These are phyloP conservation scores for Halictus ligatus DNA, from an alignment of 2,888 invertebrate species.

Conservation along the genomic window DNA sequence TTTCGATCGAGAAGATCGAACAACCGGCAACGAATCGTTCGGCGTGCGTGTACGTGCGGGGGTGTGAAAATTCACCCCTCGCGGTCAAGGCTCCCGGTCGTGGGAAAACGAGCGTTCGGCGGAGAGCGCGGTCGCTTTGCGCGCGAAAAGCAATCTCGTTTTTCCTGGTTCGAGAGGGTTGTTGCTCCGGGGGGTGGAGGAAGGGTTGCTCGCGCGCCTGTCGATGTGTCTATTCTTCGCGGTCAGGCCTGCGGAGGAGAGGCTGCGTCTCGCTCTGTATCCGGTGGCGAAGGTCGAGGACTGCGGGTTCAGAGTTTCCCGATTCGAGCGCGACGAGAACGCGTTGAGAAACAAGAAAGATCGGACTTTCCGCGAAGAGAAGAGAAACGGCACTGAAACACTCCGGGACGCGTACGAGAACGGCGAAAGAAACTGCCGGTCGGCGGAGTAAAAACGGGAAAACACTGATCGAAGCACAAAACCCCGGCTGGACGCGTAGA, in stretches of 20 bases:
- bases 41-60: too few species aligned
- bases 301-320: neutral
- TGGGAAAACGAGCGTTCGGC: neutral
- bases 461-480: constrained; percentile 1
- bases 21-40: constrained; percentile 20
- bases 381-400: constrained; percentile 2
- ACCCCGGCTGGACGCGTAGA: neutral
- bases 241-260: neutral
- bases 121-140: constrained; percentile 34
- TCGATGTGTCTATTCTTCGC: neutral
- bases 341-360: too few species aligned
- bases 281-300: neutral
- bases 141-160: constrained; percentile 48
- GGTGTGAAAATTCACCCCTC: neutral
- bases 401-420: neutral
- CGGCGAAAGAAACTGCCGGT: neutral
- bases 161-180: neutral
- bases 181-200: neutral
- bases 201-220: neutral
- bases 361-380: too few species aligned
- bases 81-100: neutral
- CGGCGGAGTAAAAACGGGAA: neutral
- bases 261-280: neutral
- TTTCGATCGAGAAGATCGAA: constrained; percentile 22
- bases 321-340: neutral